Conservation (phyloP, 2,797 vertebrate genomes). For the Silurus lanzhouensis region DNA sequence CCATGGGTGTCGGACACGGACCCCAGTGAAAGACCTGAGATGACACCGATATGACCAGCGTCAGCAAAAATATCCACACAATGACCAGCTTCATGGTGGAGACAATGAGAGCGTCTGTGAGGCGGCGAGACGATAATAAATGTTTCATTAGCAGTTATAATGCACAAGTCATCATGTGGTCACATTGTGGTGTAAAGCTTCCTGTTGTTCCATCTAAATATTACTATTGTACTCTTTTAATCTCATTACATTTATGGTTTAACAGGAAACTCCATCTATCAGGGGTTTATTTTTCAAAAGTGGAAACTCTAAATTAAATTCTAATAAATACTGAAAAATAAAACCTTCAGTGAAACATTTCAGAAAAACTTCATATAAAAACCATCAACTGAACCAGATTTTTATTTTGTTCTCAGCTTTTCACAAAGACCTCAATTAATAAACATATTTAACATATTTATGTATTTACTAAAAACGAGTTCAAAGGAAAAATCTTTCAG, state of each 20-base stretch:
- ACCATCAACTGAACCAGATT: background rate
- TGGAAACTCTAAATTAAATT: background rate
- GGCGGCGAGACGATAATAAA: background rate
- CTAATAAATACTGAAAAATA: background rate
- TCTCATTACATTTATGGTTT: background rate
- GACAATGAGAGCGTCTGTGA: constrained; percentile 8
- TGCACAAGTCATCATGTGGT: constrained; percentile 9
- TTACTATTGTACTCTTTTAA: background rate
- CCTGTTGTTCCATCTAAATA: background rate
- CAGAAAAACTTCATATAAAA: background rate
- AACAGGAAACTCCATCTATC: background rate
- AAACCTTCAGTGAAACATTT: background rate
- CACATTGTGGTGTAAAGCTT: background rate
- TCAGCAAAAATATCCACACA: constrained; percentile 56
- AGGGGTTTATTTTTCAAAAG: background rate
- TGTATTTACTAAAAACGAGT: background rate
- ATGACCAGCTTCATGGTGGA: constrained; percentile 28
- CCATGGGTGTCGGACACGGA: constrained; percentile 67
- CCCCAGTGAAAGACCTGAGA: constrained; percentile 77
- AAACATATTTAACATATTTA: background rate
- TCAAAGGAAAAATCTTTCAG: background rate
- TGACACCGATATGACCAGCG: constrained; percentile 63
- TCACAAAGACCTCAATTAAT: background rate
- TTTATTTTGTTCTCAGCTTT: background rate
- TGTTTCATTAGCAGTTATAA: background rate